phyloP scores from a whole-genome alignment of 2,113 vertebrate species.

The Hassar affinis region DNA sequence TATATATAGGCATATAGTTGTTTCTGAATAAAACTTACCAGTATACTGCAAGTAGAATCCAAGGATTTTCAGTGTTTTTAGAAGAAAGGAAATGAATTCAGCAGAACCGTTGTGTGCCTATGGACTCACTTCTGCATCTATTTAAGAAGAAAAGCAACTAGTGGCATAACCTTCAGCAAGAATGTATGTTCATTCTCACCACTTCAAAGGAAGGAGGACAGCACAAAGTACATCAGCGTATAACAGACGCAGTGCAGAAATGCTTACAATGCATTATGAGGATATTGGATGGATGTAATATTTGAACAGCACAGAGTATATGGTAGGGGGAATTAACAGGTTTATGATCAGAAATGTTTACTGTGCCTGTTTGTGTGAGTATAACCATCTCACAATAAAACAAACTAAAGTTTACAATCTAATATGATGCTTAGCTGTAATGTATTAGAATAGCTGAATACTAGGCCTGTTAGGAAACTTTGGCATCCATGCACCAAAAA shows the following conservation, averaged over 20 bases:
- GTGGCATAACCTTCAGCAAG: not conserved
- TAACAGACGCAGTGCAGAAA: not conserved
- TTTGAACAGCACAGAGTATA: not conserved
- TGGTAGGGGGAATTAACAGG: not conserved
- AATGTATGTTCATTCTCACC: not conserved
- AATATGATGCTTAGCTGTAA: not conserved
- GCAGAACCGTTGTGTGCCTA: not conserved
- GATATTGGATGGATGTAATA: not conserved
- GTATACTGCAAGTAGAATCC: not conserved
- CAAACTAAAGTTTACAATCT: not conserved
- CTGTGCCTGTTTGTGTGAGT: not conserved
- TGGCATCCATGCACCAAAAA: not conserved
- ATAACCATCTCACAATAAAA: not conserved
- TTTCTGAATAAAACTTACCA: conserved; percentile 36
- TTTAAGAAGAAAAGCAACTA: conserved; percentile 11
- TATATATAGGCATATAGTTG: not conserved
- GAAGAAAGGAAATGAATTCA: conserved; percentile 16
- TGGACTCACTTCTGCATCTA: not conserved
- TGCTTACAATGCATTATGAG: not conserved
- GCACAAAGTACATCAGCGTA: not conserved
- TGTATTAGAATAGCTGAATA: not conserved
- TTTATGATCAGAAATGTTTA: not conserved
- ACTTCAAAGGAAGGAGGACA: conserved; percentile 9
- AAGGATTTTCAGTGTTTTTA: not conserved
- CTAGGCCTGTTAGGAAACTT: not conserved